phyloP scores from a whole-genome alignment of 2,113 vertebrate genomes.

The Lophochroa leadbeateri region DNA sequence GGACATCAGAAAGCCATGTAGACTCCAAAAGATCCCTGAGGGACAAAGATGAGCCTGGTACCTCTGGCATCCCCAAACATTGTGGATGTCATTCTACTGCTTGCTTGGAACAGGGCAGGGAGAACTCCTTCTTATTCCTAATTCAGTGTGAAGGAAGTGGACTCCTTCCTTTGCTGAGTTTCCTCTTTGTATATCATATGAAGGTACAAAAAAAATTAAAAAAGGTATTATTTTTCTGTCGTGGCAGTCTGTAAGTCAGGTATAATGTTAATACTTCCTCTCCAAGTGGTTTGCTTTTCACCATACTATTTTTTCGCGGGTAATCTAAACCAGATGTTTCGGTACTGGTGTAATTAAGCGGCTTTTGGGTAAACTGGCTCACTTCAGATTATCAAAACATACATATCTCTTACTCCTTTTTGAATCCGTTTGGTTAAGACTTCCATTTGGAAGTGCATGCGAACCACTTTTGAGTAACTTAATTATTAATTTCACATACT shows the following conservation, averaged over 20 bases:
- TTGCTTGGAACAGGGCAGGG: not conserved
- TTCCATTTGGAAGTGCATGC: conserved; percentile 27
- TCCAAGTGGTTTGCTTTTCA: conserved; percentile 12
- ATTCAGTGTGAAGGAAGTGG: rapidly evolving
- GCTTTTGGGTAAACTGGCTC: conserved; percentile 38
- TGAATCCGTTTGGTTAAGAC: not conserved
- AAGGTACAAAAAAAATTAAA: not conserved
- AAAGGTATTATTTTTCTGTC: not conserved
- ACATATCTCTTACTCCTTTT: conserved; percentile 10
- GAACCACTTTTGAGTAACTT: conserved; percentile 31
- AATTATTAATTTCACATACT: not conserved
- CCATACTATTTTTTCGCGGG: not conserved
- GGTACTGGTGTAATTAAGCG: conserved; percentile 46
- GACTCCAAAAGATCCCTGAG: not conserved
- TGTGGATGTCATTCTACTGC: not conserved
- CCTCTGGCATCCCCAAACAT: not conserved
- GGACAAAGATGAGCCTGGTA: not conserved
- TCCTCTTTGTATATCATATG: not conserved
- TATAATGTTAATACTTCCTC: conserved; percentile 31
- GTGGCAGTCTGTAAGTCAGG: not conserved
- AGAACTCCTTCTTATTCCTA: not conserved
- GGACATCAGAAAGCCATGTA: not conserved
- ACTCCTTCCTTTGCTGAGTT: not conserved
- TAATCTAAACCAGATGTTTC: conserved; percentile 54
- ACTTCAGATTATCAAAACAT: conserved; percentile 54